Conservation (phyloP, 2,113 vertebrate species). For the Plestiodon gilberti region DNA sequence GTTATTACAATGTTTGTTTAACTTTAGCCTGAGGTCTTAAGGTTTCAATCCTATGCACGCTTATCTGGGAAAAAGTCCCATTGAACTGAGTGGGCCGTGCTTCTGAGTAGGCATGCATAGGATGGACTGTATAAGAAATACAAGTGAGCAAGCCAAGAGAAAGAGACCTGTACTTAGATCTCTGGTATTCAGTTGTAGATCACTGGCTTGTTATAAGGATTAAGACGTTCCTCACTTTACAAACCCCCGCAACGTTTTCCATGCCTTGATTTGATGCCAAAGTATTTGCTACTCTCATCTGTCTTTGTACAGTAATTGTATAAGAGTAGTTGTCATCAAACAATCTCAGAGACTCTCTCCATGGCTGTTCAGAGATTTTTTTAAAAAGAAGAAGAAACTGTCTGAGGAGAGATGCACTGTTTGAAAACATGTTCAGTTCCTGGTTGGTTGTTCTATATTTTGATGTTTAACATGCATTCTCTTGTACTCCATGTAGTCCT, state of each 20-base stretch:
- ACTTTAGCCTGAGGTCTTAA: not conserved
- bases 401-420: not conserved
- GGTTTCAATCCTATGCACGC: not conserved
- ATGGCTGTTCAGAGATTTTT: not conserved
- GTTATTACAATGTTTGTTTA: not conserved
- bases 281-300: not conserved
- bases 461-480: not conserved
- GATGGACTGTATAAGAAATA: not conserved
- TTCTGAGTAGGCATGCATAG: not conserved
- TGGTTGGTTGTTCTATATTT: not conserved
- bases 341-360: not conserved
- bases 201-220: not conserved
- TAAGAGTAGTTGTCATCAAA: not conserved
- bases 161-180: not conserved
- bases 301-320: not conserved
- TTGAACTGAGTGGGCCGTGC: not conserved
- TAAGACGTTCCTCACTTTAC: not conserved
- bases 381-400: not conserved
- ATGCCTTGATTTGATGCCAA: constrained; percentile 27
- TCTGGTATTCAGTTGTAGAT: not conserved
- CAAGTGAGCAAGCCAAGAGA: not conserved
- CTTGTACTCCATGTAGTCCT: not conserved
- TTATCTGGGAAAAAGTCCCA: not conserved
- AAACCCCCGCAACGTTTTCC: constrained; percentile 5
- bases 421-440: not conserved